Base-by-base conservation (phyloP, 2,888 invertebrate genomes). In the Pediacus dermestoides region DNA sequence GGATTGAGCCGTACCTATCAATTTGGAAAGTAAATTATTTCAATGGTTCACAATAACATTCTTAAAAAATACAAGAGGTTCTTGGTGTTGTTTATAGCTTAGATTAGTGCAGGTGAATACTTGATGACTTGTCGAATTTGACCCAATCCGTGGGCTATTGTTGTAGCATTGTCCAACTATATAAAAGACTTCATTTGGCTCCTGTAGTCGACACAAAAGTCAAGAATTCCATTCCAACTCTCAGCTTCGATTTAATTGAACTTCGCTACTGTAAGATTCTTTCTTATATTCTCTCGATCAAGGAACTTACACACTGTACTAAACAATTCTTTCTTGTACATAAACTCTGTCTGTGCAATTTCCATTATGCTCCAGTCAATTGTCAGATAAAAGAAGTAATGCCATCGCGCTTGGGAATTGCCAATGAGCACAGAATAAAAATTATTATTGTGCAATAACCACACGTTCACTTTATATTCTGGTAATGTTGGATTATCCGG, bases 111-210 rank as follows among this genome's bases (percentile, higher is more conserved):
- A 61, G 60, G 57, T 63, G 63, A 63, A 64, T 63, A 53, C 55
- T 48, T 48, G 57, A 64, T 64, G 64, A 64, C 64, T 64, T 42
- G 63, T 50, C 48, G 51, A 57, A 61, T 57, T 34, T 45, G 36
- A 34, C 34, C 30, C 39, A 37, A 32, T 46, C 40, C 41, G 44
- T 45, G 39, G 42, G 45, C 56, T 48, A 58, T 62, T 63, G 61
- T 58, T 44, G 47, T 40, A 45, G 45, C 57, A 54, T 61, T 62
- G 59, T 61, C 53, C 52, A 52, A 36, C 39, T 44, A 46, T 54
- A 62, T 59, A 66, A 66, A 65, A 60, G 63, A 63, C 63, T 65
- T 63, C 64, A 63, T 65, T 65, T 63, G 61, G 64, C 64, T 66
- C 60, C 64, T 52, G 63, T 60, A 48, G 53, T 52, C 54, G 40